Evolutionary conservation across 1,140 invertebrate species (phyloP).

Genomic region (Doryteuthis pealeii): DNA sequence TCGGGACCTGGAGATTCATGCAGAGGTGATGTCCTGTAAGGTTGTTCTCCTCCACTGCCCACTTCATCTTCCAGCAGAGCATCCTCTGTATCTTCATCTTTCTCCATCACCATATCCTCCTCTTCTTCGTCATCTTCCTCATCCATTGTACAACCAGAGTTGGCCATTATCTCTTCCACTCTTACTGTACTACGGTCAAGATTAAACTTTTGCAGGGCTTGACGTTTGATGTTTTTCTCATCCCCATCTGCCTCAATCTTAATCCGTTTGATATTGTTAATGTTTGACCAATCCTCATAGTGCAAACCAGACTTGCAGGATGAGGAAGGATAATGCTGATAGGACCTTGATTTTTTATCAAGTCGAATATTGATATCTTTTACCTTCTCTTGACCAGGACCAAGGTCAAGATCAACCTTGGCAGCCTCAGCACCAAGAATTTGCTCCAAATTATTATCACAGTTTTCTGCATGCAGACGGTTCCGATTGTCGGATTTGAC

Average conservation of each 20-base stretch:
- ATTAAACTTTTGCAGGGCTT: constrained; percentile 49
- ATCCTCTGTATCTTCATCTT: constrained; percentile 24
- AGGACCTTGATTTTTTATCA: constrained; percentile 32
- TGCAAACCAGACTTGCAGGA: background rate
- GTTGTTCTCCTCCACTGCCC: background rate
- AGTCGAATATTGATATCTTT: constrained; percentile 42
- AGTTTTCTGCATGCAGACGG: constrained; percentile 15
- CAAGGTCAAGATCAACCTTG: background rate
- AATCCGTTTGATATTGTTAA: constrained; percentile 36
- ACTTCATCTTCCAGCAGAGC: background rate
- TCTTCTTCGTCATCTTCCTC: constrained; percentile 19
- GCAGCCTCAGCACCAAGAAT: constrained; percentile 11
- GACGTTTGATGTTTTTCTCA: constrained; percentile 40
- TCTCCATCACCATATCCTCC: constrained; percentile 23
- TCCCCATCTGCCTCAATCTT: constrained; percentile 26
- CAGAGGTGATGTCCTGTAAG: constrained; percentile 17
- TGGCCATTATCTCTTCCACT: background rate
- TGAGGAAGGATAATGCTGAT: constrained; percentile 17
- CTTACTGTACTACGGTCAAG: constrained; percentile 25
- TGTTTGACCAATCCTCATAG: constrained; percentile 28
- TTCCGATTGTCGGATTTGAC: constrained; percentile 58
- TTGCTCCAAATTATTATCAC: constrained; percentile 13
- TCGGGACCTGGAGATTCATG: constrained; percentile 18
- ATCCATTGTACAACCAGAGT: constrained; percentile 13
- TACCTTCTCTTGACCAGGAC: constrained; percentile 24